These are phyloP conservation scores for Tenrec ecaudatus DNA, from an alignment of 2,113 vertebrate species.

Conservation along the genomic window DNA sequence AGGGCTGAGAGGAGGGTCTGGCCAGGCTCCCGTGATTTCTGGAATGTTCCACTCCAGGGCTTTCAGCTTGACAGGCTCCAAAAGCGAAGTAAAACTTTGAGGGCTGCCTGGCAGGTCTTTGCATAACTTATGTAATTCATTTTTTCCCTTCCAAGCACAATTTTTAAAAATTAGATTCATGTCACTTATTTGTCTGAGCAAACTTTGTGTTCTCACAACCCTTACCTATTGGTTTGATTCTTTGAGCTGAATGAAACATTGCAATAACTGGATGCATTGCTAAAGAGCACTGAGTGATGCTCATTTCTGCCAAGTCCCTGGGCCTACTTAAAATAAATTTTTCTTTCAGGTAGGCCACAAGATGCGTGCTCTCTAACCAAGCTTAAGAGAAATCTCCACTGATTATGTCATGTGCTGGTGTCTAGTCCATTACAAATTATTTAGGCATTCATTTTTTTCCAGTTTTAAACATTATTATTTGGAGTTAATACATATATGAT, in stretches of 20 bases:
- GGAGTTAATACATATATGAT: too few relatives aligned
- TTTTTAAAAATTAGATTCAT: slow-evolving; percentile 37
- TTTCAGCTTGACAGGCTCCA: not conserved
- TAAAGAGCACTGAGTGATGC: not conserved
- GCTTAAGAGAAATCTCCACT: not conserved
- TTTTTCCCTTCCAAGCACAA: slow-evolving; percentile 27
- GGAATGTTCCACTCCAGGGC: not conserved
- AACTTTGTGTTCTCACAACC: not conserved
- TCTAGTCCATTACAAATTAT: not conserved
- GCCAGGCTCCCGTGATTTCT: not conserved
- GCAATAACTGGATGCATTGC: not conserved
- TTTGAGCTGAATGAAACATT: not conserved
- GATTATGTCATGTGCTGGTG: not conserved
- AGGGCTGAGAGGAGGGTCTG: not conserved
- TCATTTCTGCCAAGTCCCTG: not conserved
- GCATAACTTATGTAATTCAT: slow-evolving; percentile 34
- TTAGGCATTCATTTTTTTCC: not conserved
- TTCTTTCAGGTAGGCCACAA: not conserved
- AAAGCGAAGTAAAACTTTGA: slow-evolving; percentile 48
- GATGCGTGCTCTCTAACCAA: not conserved
- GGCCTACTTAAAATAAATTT: not conserved
- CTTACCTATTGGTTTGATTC: not conserved
- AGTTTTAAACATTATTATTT: slow-evolving; percentile 2
- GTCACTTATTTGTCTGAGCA: slow-evolving; percentile 5
- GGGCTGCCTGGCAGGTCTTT: slow-evolving; percentile 25